These are phyloP conservation scores for Oryzias javanicus DNA, from an alignment of 2,113 vertebrate species.

Conservation along the genomic window DNA sequence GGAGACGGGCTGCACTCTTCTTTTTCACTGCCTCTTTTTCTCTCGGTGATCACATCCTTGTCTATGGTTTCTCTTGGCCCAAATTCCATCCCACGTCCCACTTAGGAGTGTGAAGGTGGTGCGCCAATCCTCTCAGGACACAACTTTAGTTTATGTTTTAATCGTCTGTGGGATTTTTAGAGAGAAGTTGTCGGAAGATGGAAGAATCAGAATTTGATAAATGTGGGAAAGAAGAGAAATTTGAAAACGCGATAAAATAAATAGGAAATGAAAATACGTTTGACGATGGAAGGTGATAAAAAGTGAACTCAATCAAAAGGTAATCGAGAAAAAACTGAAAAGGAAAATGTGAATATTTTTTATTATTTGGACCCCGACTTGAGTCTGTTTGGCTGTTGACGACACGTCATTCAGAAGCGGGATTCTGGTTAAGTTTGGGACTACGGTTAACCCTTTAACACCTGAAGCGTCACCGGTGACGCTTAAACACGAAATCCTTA, in stretches of 20 bases:
- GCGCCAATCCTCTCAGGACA: slow-evolving; percentile 13
- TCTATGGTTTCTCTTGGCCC: slow-evolving; percentile 69
- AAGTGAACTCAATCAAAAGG: slow-evolving; percentile 41
- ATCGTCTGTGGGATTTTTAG: no score
- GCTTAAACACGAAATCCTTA: no score
- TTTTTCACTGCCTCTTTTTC: slow-evolving; percentile 31
- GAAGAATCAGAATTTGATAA: no score
- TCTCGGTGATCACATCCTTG: slow-evolving; percentile 37
- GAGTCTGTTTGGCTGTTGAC: no score
- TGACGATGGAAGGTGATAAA: slow-evolving; percentile 55
- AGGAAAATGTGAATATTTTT: neutral
- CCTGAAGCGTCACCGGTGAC: no score
- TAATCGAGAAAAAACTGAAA: slow-evolving; percentile 49
- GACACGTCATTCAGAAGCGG: no score
- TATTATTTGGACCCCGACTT: no score
- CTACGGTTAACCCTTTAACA: no score
- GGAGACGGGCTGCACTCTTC: slow-evolving; percentile 16
- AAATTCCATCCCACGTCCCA: slow-evolving; percentile 42
- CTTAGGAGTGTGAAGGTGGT: slow-evolving; percentile 58
- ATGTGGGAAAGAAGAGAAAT: neutral
- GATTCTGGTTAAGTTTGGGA: no score
- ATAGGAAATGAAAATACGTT: slow-evolving; percentile 70
- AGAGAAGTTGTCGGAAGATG: no score
- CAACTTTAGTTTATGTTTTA: neutral
- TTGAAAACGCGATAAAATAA: slow-evolving; percentile 55